phyloP scores from a whole-genome alignment of 2,888 invertebrate species.

The Lasius fuliginosus region DNA sequence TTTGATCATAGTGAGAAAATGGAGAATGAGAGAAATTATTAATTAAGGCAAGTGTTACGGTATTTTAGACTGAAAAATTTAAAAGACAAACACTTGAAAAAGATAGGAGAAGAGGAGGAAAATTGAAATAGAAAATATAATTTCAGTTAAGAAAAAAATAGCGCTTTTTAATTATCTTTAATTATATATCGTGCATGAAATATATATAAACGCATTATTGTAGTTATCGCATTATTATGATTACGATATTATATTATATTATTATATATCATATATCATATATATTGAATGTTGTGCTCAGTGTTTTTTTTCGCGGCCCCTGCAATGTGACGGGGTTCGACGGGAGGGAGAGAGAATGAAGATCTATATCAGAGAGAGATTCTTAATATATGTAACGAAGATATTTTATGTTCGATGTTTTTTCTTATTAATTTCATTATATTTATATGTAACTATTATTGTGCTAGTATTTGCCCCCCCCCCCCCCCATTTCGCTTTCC shows the following conservation, averaged over 20 bases:
- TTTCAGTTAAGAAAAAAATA: conserved; percentile 31
- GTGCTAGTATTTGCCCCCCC: conserved; percentile 35
- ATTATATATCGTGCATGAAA: conserved; percentile 46
- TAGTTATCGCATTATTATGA: conserved; percentile 79
- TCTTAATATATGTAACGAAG: conserved; percentile 82
- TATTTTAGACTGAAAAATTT: conserved; percentile 61
- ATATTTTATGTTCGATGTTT: conserved; percentile 82
- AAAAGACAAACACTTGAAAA: conserved; percentile 52
- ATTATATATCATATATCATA: conserved; percentile 72
- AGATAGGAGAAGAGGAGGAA: not conserved
- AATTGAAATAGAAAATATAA: conserved; percentile 6
- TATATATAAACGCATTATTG: conserved; percentile 65
- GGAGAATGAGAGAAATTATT: not conserved
- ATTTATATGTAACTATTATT: conserved; percentile 69
- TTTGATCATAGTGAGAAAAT: conserved; percentile 51
- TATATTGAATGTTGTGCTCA: conserved; percentile 85
- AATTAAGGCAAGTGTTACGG: conserved; percentile 29
- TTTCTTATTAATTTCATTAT: conserved; percentile 66
- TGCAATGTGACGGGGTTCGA: conserved; percentile 66
- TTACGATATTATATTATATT: conserved; percentile 72
- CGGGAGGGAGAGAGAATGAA: conserved; percentile 70
- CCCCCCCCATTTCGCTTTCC: conserved; percentile 24
- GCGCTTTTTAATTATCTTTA: conserved; percentile 33
- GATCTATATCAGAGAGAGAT: conserved; percentile 67
- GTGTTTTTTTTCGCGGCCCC: conserved; percentile 78